These are phyloP conservation scores for Pseudomyrmex concolor DNA, from an alignment of 1,140 invertebrate genomes.

Conservation along the genomic window DNA sequence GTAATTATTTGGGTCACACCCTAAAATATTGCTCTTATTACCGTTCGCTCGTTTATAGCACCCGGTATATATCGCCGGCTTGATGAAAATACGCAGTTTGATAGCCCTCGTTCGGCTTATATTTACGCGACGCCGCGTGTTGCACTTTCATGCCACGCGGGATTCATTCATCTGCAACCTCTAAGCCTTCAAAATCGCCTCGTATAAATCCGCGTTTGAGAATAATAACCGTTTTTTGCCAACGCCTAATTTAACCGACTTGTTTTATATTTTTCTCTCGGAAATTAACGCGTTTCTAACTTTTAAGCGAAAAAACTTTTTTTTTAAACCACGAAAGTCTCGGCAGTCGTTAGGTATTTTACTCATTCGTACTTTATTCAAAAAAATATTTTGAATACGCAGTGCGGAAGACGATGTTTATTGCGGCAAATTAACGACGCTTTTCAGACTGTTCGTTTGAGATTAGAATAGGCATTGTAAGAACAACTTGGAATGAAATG, in stretches of 20 bases:
- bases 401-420: constrained; percentile 44
- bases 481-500: neutral
- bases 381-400: neutral
- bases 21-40: constrained; percentile 74
- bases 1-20: constrained; percentile 75
- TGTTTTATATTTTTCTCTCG: constrained; percentile 22
- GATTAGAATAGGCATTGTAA: constrained; percentile 34
- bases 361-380: neutral
- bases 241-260: constrained; percentile 41
- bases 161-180: constrained; percentile 59
- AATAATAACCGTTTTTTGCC: constrained; percentile 61
- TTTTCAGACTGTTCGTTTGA: constrained; percentile 20
- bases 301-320: neutral
- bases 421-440: constrained; percentile 41
- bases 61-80: constrained; percentile 62
- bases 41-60: constrained; percentile 70
- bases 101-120: constrained; percentile 30
- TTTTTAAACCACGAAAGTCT: neutral
- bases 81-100: constrained; percentile 69
- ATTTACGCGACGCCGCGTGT: constrained; percentile 12
- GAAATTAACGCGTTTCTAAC: constrained; percentile 14
- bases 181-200: constrained; percentile 29
- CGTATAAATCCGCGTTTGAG: neutral
- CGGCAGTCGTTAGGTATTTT: neutral
- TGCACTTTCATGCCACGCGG: constrained; percentile 23